Conservation (phyloP, 2,888 invertebrate genomes). For the Sesia bembeciformis region DNA sequence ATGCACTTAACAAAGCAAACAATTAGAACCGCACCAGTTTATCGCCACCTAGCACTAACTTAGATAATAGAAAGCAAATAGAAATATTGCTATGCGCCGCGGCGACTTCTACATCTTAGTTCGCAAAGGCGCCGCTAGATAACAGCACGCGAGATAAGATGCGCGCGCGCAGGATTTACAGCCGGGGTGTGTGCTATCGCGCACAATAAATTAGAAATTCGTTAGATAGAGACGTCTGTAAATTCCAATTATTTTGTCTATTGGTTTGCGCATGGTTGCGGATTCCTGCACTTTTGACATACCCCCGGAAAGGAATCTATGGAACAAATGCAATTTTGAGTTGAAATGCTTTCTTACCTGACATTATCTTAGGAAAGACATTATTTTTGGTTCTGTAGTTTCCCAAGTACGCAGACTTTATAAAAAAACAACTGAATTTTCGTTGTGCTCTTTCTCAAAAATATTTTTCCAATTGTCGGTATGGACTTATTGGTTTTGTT, state of each 20-base stretch:
- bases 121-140: constrained; percentile 67
- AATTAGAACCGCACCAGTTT: constrained; percentile 21
- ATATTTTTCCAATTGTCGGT: too few relatives aligned
- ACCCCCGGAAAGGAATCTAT: too few relatives aligned
- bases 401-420: too few relatives aligned
- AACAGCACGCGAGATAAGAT: constrained; percentile 62
- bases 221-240: constrained; percentile 65
- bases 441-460: too few relatives aligned
- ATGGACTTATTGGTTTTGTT: too few relatives aligned
- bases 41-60: constrained; percentile 37
- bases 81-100: constrained; percentile 21
- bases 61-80: constrained; percentile 40
- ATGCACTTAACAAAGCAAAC: constrained; percentile 12
- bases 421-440: too few relatives aligned
- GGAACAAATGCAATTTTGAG: too few relatives aligned
- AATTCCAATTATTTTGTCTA: constrained; percentile 61
- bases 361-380: too few relatives aligned
- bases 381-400: too few relatives aligned
- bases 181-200: constrained; percentile 52
- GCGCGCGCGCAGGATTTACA: constrained; percentile 59
- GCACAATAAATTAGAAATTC: constrained; percentile 71
- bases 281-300: too few relatives aligned
- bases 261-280: constrained; percentile 3
- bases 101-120: constrained; percentile 52
- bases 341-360: too few relatives aligned